Evolutionary conservation across 2,797 vertebrate genomes (phyloP).

Genomic region (Takifugu rubripes): DNA sequence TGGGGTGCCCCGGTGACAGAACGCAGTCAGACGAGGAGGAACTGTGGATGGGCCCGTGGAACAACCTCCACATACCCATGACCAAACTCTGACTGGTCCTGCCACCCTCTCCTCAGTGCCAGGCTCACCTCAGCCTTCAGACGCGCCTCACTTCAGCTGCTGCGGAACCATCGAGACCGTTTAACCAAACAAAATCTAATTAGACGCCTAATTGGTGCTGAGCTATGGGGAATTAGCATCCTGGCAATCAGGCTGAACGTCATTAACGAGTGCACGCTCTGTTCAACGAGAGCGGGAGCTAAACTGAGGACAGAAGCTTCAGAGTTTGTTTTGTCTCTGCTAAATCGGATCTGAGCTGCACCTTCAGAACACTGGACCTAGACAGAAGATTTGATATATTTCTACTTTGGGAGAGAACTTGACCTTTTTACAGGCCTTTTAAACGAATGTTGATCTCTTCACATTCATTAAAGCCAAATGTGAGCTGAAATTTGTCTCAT

Average conservation of each 20-base stretch:
- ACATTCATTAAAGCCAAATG: slow-evolving; percentile 11
- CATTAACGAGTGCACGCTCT: slow-evolving; percentile 1
- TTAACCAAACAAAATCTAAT: slow-evolving; percentile 19
- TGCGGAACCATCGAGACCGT: slow-evolving; percentile 27
- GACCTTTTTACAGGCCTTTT: slow-evolving; percentile 52
- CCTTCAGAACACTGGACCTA: slow-evolving; percentile 38
- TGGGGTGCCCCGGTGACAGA: slow-evolving; percentile 84
- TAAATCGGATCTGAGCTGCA: slow-evolving; percentile 31
- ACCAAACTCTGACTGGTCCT: slow-evolving; percentile 90
- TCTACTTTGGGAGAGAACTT: slow-evolving; percentile 48
- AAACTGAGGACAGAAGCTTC: slow-evolving; percentile 7
- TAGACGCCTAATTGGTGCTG: slow-evolving; percentile 7
- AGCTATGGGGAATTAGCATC: slow-evolving; percentile 16
- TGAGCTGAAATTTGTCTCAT: slow-evolving; percentile 49
- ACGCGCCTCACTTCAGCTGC: slow-evolving; percentile 60
- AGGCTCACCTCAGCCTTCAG: slow-evolving; percentile 46
- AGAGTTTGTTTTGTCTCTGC: slow-evolving; percentile 7
- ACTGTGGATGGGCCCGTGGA: slow-evolving; percentile 98
- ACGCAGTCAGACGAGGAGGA: slow-evolving; percentile 92
- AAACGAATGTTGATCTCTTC: slow-evolving; percentile 25
- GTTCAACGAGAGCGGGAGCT: neutral
- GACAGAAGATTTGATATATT: slow-evolving; percentile 50
- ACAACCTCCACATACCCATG: slow-evolving; percentile 98
- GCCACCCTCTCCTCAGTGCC: slow-evolving; percentile 41
- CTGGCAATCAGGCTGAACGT: slow-evolving; percentile 13